Base-by-base conservation (phyloP, 2,888 invertebrate genomes). In the Carabus problematicus region DNA sequence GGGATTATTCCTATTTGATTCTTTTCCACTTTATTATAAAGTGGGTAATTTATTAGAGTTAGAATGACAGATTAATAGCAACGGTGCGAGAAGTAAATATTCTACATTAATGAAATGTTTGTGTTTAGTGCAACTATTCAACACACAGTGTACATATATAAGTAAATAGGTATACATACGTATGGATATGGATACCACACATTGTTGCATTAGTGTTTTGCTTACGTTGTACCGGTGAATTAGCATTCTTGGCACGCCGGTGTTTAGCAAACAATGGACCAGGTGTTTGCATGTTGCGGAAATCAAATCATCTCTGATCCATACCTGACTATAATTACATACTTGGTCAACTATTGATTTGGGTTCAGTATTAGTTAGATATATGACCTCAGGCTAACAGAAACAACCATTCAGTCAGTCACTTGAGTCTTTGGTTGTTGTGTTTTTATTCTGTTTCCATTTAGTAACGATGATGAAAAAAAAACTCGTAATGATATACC, bases 201-300 rank as follows among this genome's bases (percentile, higher is more conserved):
- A 29, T n/a, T n/a, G 29, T 29, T 29, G 6, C 29, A 29, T 3
- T 29, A n/a, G 49, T 49, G 9, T 12, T 49, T 52, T 19, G 52
- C 19, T 12, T 14, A 52, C 16, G 9, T 12, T n/a, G 47, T 9
- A 52, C 16, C 14, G 7, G 16, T 52, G 52, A 41, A 59, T 59
- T 59, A 41, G n/a, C 39, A 59, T 59, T 39, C 59, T 40, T 12
- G 8, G n/a, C 58, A 58, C n/a, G 39, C 14, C 47, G 16, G 4
- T 18, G 41, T 41, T 59, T 59, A 41, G 59, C 42, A 59, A 59
- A 42, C 59, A 59, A 59, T 59, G 16, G 59, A 14, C 41, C 59
- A 59, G 56, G 59, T 59, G 59, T 42, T 11, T 56, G 19, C n/a
- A 56, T 45, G 45, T 42, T 59, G 42, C 59, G 59, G 59, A 59